phyloP scores from a whole-genome alignment of 2,888 invertebrate genomes.

The Papilio demoleus region DNA sequence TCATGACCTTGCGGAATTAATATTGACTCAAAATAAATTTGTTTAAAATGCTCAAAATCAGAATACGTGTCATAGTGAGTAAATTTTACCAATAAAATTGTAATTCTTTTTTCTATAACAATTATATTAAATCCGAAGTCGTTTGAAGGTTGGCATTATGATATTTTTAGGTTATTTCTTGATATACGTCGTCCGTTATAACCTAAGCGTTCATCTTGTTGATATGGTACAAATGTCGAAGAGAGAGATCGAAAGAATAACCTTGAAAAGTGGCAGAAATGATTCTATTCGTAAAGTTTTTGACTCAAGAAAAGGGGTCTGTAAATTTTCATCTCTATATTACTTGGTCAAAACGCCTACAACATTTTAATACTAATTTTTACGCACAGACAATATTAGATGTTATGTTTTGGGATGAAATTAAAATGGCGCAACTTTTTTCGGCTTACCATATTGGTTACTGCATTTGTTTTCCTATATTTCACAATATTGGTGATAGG shows the following conservation, averaged over 20 bases:
- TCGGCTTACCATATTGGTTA: constrained; percentile 76
- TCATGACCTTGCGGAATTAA: background rate
- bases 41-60: constrained; percentile 65
- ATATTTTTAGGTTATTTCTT: constrained; percentile 83
- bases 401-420: constrained; percentile 68
- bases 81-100: constrained; percentile 15
- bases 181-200: constrained; percentile 70
- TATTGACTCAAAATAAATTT: constrained; percentile 9
- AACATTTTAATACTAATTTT: background rate
- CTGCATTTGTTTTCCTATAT: constrained; percentile 76
- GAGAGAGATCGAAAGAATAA: constrained; percentile 40
- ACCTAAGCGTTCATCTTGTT: constrained; percentile 76
- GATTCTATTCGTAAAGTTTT: constrained; percentile 40
- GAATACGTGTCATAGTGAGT: constrained; percentile 72
- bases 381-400: constrained; percentile 58
- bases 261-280: constrained; percentile 26
- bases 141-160: constrained; percentile 77
- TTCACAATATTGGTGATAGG: constrained; percentile 74
- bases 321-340: background rate
- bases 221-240: constrained; percentile 67
- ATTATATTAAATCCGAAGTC: constrained; percentile 8
- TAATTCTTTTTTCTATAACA: background rate
- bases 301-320: constrained; percentile 45
- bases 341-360: background rate
- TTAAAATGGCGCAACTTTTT: constrained; percentile 67